phyloP scores from a whole-genome alignment of 2,113 vertebrate genomes.

The Polyodon spathula region DNA sequence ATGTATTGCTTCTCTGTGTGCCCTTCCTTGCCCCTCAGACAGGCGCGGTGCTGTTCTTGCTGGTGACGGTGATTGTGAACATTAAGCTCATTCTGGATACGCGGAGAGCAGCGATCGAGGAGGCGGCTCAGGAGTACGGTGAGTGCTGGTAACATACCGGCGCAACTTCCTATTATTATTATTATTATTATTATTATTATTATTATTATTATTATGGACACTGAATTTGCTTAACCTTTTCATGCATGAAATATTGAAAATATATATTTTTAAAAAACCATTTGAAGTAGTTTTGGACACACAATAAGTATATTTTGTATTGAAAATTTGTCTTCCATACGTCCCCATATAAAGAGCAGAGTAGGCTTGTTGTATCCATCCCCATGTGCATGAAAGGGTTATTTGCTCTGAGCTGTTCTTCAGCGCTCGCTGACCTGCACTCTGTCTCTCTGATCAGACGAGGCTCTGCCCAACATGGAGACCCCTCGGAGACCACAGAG shows the following conservation, averaged over 20 bases:
- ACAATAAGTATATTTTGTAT: too few species aligned
- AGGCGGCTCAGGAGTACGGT: slow-evolving; percentile 82
- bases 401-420: neutral
- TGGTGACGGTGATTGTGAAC: slow-evolving; percentile 90
- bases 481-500: slow-evolving; percentile 61
- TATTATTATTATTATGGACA: neutral
- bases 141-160: slow-evolving; percentile 26
- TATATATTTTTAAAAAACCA: too few species aligned
- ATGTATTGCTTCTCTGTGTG: too few species aligned
- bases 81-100: slow-evolving; percentile 96
- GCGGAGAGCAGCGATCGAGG: slow-evolving; percentile 73
- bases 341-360: too few species aligned
- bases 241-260: too few species aligned
- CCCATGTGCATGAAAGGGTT: too few species aligned
- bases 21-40: slow-evolving; percentile 57
- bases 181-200: neutral
- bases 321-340: too few species aligned
- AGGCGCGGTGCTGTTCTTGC: slow-evolving; percentile 77
- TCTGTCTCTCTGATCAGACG: slow-evolving; percentile 49
- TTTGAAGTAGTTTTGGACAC: too few species aligned
- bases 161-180: neutral
- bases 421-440: neutral
- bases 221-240: too few species aligned
- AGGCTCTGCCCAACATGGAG: slow-evolving; percentile 69
- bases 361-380: too few species aligned